Evolutionary conservation across 53 echinoderm and acorn worm species (phyloP).

Genomic region (Actinopyga echinites): DNA sequence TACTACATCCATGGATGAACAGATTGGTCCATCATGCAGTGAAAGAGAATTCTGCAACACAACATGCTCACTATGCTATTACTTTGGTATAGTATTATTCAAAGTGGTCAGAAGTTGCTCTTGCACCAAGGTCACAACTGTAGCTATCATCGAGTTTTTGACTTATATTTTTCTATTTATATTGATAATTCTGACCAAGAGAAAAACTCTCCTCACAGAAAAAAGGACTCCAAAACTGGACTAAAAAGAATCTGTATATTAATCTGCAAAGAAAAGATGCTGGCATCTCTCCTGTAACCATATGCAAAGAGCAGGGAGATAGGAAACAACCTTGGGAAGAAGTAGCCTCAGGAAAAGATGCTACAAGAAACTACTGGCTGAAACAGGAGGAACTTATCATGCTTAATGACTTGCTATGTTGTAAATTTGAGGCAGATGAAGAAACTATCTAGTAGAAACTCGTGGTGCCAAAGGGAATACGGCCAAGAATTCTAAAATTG

Average conservation of each 20-base stretch:
- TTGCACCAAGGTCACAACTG: too few species aligned
- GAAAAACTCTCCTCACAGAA: too few species aligned
- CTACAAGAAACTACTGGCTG: constrained; percentile 22
- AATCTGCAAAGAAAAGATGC: not conserved
- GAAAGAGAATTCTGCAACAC: too few species aligned
- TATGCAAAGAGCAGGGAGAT: not conserved
- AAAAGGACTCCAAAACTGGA: constrained; percentile 41
- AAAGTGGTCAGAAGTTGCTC: too few species aligned
- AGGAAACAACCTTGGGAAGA: not conserved
- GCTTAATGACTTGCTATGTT: not conserved
- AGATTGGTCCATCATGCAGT: too few species aligned
- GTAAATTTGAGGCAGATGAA: constrained; percentile 40
- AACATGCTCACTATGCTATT: too few species aligned
- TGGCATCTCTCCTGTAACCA: not conserved
- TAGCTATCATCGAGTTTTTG: too few species aligned
- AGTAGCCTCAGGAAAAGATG: not conserved
- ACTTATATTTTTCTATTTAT: too few species aligned
- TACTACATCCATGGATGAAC: too few species aligned
- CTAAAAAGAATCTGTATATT: constrained; percentile 17
- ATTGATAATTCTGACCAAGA: too few species aligned
- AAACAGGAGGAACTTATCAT: constrained; percentile 34
- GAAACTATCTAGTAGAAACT: not conserved
- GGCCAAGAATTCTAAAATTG: constrained; percentile 19
- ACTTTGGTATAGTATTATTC: too few species aligned
- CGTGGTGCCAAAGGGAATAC: constrained; percentile 18